These are phyloP conservation scores for Aphaenogaster ashmeadi DNA, from an alignment of 1,140 invertebrate species.

Conservation along the genomic window DNA sequence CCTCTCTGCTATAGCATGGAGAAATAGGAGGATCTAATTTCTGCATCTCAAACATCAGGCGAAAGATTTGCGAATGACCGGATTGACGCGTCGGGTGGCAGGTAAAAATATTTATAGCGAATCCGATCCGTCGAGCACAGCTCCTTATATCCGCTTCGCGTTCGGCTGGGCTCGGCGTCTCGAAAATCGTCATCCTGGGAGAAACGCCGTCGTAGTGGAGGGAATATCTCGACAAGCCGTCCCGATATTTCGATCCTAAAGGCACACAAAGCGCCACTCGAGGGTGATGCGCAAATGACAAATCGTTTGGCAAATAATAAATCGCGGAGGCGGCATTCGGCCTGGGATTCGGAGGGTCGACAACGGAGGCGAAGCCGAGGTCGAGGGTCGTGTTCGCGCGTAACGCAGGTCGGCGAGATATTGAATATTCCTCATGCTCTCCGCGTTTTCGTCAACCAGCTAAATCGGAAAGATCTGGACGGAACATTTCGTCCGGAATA, in stretches of 20 bases:
- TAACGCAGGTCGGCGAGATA: constrained; percentile 62
- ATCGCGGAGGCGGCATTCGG: constrained; percentile 59
- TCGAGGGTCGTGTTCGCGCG: constrained; percentile 57
- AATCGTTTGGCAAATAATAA: constrained; percentile 76
- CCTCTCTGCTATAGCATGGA: neutral
- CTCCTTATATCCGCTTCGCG: constrained; percentile 10
- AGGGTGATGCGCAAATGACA: constrained; percentile 74
- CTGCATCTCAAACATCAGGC: neutral
- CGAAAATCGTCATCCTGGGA: constrained; percentile 28
- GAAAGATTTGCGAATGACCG: neutral
- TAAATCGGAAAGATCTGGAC: constrained; percentile 41
- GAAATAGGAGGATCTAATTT: neutral
- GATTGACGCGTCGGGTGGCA: neutral
- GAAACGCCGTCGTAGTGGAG: neutral
- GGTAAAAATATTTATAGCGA: constrained; percentile 12
- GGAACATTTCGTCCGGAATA: constrained; percentile 38
- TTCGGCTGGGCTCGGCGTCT: constrained; percentile 10
- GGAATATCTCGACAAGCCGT: constrained; percentile 48
- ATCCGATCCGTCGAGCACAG: constrained; percentile 24
- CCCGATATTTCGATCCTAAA: constrained; percentile 71
- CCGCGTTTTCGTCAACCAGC: constrained; percentile 26
- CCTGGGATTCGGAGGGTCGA: constrained; percentile 40
- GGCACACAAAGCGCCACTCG: constrained; percentile 68
- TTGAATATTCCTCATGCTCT: constrained; percentile 64
- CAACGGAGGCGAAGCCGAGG: constrained; percentile 32